phyloP scores from a whole-genome alignment of 2,888 invertebrate genomes.

The Piscicola geometra region DNA sequence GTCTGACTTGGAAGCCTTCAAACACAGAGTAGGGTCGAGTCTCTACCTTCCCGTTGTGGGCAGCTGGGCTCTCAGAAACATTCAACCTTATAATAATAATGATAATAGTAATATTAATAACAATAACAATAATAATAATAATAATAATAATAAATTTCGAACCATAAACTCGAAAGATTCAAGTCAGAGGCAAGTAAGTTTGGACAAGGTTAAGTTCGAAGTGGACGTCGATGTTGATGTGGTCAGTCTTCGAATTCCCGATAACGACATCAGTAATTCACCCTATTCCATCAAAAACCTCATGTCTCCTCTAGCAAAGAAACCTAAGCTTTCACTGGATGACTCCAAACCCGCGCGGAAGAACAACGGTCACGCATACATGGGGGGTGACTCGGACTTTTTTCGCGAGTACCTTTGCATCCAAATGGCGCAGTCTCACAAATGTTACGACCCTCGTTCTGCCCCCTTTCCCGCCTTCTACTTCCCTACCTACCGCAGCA shows the following conservation, averaged over 20 bases:
- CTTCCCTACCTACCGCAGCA: background rate
- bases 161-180: background rate
- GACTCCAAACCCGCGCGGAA: background rate
- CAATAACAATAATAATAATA: background rate
- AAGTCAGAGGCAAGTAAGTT: background rate
- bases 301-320: background rate
- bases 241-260: too few species aligned
- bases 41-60: too few species aligned
- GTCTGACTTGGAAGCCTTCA: too few species aligned
- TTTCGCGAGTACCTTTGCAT: background rate
- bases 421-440: background rate
- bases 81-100: background rate
- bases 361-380: background rate
- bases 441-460: background rate
- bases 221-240: background rate
- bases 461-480: too few species aligned
- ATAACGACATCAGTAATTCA: background rate
- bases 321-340: background rate
- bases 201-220: background rate
- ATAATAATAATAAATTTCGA: background rate
- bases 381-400: background rate
- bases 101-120: background rate
- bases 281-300: constrained; percentile 15
- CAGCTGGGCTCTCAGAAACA: background rate
- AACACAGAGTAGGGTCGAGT: too few species aligned